Evolutionary conservation across 2,797 vertebrate species (phyloP).

Genomic region (Mus spretus): DNA sequence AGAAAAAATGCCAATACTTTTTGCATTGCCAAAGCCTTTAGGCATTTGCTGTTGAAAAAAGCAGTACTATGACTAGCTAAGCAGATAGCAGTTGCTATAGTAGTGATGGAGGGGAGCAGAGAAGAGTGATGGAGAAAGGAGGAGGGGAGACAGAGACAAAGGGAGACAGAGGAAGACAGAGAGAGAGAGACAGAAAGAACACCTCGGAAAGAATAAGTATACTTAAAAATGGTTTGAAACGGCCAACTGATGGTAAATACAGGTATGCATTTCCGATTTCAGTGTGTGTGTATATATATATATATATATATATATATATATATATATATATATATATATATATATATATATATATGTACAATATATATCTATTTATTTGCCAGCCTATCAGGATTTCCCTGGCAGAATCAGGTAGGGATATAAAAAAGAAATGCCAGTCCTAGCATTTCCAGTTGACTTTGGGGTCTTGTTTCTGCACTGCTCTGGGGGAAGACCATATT

Average conservation of each 20-base stretch:
- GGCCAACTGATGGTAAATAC: not conserved
- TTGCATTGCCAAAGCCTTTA: slow-evolving; percentile 69
- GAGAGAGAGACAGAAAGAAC: not conserved
- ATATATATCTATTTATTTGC: not conserved
- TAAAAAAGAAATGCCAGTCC: slow-evolving; percentile 1
- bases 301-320: not conserved
- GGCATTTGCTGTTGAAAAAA: slow-evolving; percentile 65
- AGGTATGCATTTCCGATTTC: not conserved
- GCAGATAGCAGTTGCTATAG: slow-evolving; percentile 38
- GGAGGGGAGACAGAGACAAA: not conserved
- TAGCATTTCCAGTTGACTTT: slow-evolving; percentile 69
- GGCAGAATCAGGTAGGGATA: not conserved
- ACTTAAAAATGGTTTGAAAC: not conserved
- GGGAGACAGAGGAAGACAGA: not conserved
- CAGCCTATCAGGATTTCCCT: slow-evolving; percentile 33
- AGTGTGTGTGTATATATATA: not conserved
- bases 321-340: not conserved
- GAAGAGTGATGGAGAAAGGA: not conserved
- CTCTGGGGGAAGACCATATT: slow-evolving; percentile 12
- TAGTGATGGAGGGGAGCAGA: not conserved
- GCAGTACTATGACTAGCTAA: slow-evolving; percentile 72
- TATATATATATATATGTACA: not conserved
- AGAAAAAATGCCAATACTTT: slow-evolving; percentile 83
- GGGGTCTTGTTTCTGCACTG: not conserved
- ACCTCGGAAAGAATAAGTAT: no score